Conservation (phyloP, 2,888 invertebrate species). For the Lepidocyrtinus sp. region DNA sequence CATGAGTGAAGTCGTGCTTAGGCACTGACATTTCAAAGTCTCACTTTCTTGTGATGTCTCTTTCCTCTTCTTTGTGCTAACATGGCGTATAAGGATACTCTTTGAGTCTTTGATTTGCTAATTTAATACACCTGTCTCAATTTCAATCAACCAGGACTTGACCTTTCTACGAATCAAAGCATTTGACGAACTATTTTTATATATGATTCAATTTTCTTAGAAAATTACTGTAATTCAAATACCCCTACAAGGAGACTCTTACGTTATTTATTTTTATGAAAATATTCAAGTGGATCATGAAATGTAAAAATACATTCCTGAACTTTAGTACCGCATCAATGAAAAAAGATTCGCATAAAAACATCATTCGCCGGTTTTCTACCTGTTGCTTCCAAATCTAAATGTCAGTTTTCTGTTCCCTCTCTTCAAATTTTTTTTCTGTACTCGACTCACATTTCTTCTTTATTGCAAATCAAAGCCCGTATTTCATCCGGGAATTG, state of each 20-base stretch:
- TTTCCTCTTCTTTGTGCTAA: constrained; percentile 17
- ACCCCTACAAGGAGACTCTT: too few species aligned
- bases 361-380: neutral
- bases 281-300: too few species aligned
- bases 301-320: too few species aligned
- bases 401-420: neutral
- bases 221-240: too few species aligned
- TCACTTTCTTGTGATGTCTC: constrained; percentile 23
- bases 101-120: neutral
- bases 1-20: neutral
- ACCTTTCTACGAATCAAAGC: constrained; percentile 24
- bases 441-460: constrained; percentile 7
- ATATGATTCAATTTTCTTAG: too few species aligned
- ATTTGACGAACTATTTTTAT: constrained; percentile 25
- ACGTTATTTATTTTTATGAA: too few species aligned
- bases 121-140: neutral
- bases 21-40: neutral
- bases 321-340: too few species aligned
- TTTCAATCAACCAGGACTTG: neutral
- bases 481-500: constrained; percentile 45
- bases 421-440: too few species aligned
- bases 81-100: constrained; percentile 32
- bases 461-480: constrained; percentile 39
- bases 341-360: neutral
- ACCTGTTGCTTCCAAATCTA: neutral